Base-by-base conservation (phyloP, 1,140 invertebrate species). In the Metaphire vulgaris region DNA sequence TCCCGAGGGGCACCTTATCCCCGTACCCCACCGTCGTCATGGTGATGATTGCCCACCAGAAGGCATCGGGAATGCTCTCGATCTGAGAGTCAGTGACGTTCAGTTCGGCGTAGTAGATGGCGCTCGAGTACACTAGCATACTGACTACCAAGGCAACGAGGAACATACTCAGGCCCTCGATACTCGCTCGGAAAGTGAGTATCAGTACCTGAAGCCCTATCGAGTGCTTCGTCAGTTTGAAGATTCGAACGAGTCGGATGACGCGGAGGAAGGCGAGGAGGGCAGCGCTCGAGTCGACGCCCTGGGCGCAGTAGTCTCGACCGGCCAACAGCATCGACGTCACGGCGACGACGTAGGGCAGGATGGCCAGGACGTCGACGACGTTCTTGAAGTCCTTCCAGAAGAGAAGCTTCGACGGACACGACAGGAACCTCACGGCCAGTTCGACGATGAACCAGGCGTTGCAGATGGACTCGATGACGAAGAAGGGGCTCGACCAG, bases 21-120 rank as follows among this genome's bases (percentile, higher is more conserved):
- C 96, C 96, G 84, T 98, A 99, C 26, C 96, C 96, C 30, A 98
- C 96, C 0, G 96, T 99, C 78, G 95, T 97, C 96, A 98, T 98
- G 66, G 96, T 99, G 79, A 98, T 96, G 83, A 99, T 89, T 26
- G 96, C 96, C 96, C 96, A 99, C 96, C 96, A 99, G 78, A 98
- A 89, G 15, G 95, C 96, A 78, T 96, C 88, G 15, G 96, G 96
- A 89, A 99, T 99, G 87, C 94, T 97, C 16, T 81, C 75, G 33
- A 87, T 86, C 77, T 86, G 81, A 14, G 85, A 83, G 31, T 82
- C 81, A 15, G 76, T 74, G 2, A 80, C 79, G 31, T 82, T 83
- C 31, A 81, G 77, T 78, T 87, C 86, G 30, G 84, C 84, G 77
- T 83, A 86, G 80, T 86, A 87, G 15, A 86, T 84, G 41, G 85